Evolutionary conservation across 2,113 vertebrate species (phyloP), one percentile per base, ranked within the genome.

Genomic region (Oryzias celebensis): DNA sequence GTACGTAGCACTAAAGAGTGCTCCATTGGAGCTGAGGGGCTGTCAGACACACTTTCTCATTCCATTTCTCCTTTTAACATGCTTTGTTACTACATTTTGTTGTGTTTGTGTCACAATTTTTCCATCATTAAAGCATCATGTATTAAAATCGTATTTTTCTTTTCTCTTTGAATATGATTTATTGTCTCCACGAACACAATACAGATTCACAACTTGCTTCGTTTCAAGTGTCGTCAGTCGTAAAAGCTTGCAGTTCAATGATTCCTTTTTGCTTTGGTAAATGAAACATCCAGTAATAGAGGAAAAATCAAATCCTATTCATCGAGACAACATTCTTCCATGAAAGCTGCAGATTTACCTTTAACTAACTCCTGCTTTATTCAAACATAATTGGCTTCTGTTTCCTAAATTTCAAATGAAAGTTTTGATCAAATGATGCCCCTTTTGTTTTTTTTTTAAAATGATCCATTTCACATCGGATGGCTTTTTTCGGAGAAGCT

Each of bases 51-150:
- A 80, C 75, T 81, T 78, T 74, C 62, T 71, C 70, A 75, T 80
- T 68, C 77, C 60, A 58, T 69, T 71, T 77, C 73, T 80, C 58
- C 50, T 75, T 78, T 75, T n/a, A 63, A 58, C 68, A 50, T 78
- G 76, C 49, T 70, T 68, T 77, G 80, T 72, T 26, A 26, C 3
- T 5, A 26, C 26, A 5, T 28, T 28, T 28, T 28, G 3, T 28
- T 28, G 26, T 28, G 26, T 28, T 28, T 26, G 26, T 26, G 26
- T 26, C 26, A 26, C 26, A 26, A 26, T 26, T 26, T 26, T 26
- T 26, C 16, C 14, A 47, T 17, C 45, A 47, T 47, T 47, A 47
- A 47, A 17, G 45, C 43, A 17, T 2, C 45, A 46, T 28, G 26
- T 28, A 6, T 28, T 28, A 28, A 28, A 28, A 28, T 28, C 26